Base-by-base conservation (phyloP, 2,888 invertebrate genomes). In the Drosophila subquinaria region DNA sequence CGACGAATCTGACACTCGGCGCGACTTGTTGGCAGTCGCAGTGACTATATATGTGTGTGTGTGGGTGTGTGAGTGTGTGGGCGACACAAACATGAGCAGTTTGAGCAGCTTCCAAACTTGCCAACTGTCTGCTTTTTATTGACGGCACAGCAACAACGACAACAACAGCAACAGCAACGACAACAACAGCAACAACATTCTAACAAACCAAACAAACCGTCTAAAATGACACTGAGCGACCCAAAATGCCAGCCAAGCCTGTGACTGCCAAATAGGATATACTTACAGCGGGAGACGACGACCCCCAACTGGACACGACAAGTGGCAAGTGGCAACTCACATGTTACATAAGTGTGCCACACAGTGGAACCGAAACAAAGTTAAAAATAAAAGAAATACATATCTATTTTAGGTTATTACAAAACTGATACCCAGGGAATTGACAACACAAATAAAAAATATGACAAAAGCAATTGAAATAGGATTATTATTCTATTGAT, bases 81-180 rank as follows among this genome's bases (percentile, higher is more conserved):
- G 60, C 33, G 68, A 60, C 35, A 30, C 78, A 75, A 74, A 74
- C 74, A 70, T 61, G 67, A 65, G 64, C 76, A 69, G 55, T 62
- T 75, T 70, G 65, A 80, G 76, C 45, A 76, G 70, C 63, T 83
- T 69, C 64, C 85, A 51, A 57, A 81, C 81, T 87, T 88, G 85
- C 76, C 85, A 84, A 88, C 81, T 84, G 85, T 82, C 82, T 80
- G 79, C 81, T 81, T 79, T 78, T 81, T 88, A 88, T 88, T 85
- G 88, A 88, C 73, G 77, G 67, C 69, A 60, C 67, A 72, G 52
- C 62, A 69, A 59, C 38, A 73, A 48, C 53, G 68, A 36, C 61
- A 61, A 36, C 42, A 42, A 36, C n/a, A n/a, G n/a, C 38, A 59
- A 42, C 40, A 57, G 27, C 36, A 35, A 35, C 47, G 48, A 53